A percentile compares a stretch with the other conserved stretches of the same genome.
phyloP scores from a whole-genome alignment of 1,140 invertebrate genomes.

The Saccostrea glomerata region DNA sequence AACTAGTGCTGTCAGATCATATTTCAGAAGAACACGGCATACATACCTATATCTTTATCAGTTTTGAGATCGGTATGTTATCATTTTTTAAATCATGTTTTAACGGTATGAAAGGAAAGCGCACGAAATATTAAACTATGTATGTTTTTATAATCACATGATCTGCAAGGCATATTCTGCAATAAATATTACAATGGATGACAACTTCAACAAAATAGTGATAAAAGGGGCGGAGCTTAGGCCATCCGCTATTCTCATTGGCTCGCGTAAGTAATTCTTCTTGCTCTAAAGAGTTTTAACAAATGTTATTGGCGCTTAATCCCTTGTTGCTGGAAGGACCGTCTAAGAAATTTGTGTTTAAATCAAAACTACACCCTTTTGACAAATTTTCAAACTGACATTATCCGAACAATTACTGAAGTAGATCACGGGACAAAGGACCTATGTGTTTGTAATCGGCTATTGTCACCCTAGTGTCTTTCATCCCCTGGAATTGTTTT shows the following conservation, averaged over 20 bases:
- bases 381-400: conserved; percentile 26
- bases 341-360: conserved; percentile 53
- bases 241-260: conserved; percentile 17
- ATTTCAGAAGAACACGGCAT: conserved; percentile 16
- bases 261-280: conserved; percentile 4
- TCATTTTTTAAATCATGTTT: conserved; percentile 43
- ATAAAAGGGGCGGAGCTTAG: conserved; percentile 26
- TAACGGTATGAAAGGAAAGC: conserved; percentile 41
- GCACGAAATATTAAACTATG: conserved; percentile 32
- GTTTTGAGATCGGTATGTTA: conserved; percentile 20
- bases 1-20: not conserved
- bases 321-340: conserved; percentile 15
- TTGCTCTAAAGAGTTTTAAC: conserved; percentile 40
- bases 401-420: conserved; percentile 36
- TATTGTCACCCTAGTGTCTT: not conserved
- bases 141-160: conserved; percentile 28
- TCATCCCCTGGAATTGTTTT: not conserved
- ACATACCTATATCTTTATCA: conserved; percentile 22
- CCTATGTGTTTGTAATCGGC: not conserved
- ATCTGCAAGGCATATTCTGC: conserved; percentile 13
- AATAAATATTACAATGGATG: conserved; percentile 21
- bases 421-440: conserved; percentile 10
- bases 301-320: conserved; percentile 37
- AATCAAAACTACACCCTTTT: conserved; percentile 47
- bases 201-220: not conserved